phyloP scores from a whole-genome alignment of 53 echinoderm and acorn worm genomes.

The Temnopleurus reevesii region DNA sequence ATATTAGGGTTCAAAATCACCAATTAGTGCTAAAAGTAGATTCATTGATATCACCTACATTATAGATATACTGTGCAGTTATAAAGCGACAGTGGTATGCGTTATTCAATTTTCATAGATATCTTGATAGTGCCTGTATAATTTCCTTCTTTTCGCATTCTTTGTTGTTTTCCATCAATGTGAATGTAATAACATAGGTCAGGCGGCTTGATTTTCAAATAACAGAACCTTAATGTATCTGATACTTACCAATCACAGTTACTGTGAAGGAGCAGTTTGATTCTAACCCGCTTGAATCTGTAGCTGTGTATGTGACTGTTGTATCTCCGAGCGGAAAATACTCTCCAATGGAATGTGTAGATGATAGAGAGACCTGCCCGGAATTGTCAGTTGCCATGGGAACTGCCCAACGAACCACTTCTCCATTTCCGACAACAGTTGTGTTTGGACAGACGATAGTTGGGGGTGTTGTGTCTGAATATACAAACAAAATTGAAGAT shows the following conservation, averaged over 20 bases:
- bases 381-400: slow-evolving; percentile 25
- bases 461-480: background rate
- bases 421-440: slow-evolving; percentile 19
- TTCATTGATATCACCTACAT: too few relatives aligned
- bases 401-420: slow-evolving; percentile 38
- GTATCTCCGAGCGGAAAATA: slow-evolving; percentile 49
- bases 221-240: too few relatives aligned
- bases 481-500: background rate
- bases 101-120: too few relatives aligned
- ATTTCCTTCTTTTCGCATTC: too few relatives aligned
- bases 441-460: slow-evolving; percentile 22
- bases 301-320: slow-evolving; percentile 45
- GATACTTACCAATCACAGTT: slow-evolving; percentile 11
- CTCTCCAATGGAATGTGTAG: slow-evolving; percentile 27
- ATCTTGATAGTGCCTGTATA: too few relatives aligned
- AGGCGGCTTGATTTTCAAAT: too few relatives aligned
- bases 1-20: too few relatives aligned
- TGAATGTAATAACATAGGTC: too few relatives aligned
- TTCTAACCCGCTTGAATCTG: background rate
- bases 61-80: too few relatives aligned
- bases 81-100: too few relatives aligned
- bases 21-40: too few relatives aligned
- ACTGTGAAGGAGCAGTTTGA: slow-evolving; percentile 34
- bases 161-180: too few relatives aligned
- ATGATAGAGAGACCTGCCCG: background rate